A percentile compares a stretch with the other conserved stretches of the same genome.
phyloP scores from a whole-genome alignment of 2,113 vertebrate species.

The Gorsachius goisagi region DNA sequence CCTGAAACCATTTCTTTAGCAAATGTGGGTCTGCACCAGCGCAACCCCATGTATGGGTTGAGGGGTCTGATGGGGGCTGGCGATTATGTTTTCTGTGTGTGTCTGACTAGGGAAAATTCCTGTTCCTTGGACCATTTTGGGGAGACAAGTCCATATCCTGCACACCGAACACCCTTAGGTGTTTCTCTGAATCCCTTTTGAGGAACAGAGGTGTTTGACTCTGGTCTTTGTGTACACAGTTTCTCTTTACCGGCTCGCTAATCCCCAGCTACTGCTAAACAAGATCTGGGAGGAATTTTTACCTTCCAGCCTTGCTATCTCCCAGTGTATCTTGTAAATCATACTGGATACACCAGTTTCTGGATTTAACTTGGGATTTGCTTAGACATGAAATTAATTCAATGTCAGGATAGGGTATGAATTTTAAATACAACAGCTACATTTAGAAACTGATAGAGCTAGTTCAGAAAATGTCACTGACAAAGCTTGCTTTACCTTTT shows the following conservation, averaged over 20 bases:
- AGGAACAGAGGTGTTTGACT: neutral
- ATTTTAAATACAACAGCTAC: neutral
- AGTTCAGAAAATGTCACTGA: neutral
- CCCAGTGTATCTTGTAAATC: neutral
- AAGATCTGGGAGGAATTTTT: neutral
- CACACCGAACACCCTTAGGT: neutral
- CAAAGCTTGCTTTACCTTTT: neutral
- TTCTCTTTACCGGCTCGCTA: neutral
- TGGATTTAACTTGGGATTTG: neutral
- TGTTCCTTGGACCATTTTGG: neutral
- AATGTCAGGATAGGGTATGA: neutral
- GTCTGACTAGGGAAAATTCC: neutral
- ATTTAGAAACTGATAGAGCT: neutral
- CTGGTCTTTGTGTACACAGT: neutral
- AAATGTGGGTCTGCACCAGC: neutral
- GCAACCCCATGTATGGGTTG: fast-evolving
- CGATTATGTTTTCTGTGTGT: fast-evolving
- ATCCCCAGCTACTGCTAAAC: conserved; percentile 1
- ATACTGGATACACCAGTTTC: neutral
- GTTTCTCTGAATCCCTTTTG: neutral
- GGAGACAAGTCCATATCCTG: neutral
- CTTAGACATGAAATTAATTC: neutral
- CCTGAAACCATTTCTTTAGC: neutral
- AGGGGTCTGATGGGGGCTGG: neutral
- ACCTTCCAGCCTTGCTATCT: neutral